These are phyloP conservation scores for Helostoma temminkii DNA, from an alignment of 2,797 vertebrate species.

Conservation along the genomic window DNA sequence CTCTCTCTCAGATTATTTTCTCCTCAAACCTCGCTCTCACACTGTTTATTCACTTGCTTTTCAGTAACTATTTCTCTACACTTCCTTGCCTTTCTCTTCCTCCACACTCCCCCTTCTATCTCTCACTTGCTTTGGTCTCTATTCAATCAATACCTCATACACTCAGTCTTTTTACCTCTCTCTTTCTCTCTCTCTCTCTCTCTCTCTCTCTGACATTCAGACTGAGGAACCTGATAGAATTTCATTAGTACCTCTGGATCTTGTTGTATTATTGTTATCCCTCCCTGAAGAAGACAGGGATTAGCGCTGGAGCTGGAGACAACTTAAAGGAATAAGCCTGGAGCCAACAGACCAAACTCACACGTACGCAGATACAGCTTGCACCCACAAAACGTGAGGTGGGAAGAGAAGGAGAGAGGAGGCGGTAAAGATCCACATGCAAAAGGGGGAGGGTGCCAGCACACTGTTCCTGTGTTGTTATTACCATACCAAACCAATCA, in stretches of 20 bases:
- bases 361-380: constrained; percentile 35
- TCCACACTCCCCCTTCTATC: constrained; percentile 23
- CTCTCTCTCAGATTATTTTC: constrained; percentile 43
- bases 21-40: constrained; percentile 24
- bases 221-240: constrained; percentile 79
- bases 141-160: constrained; percentile 75
- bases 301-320: constrained; percentile 77
- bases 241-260: constrained; percentile 83
- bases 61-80: constrained; percentile 43
- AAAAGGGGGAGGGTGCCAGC: constrained; percentile 59
- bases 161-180: constrained; percentile 35
- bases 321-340: constrained; percentile 81
- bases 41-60: constrained; percentile 55
- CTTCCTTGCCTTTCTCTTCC: constrained; percentile 51
- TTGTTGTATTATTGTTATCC: constrained; percentile 84
- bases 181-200: constrained; percentile 34
- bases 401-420: constrained; percentile 40
- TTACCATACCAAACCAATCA: constrained; percentile 76
- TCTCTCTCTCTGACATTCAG: constrained; percentile 70
- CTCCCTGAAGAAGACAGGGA: constrained; percentile 80
- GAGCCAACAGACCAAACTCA: constrained; percentile 66
- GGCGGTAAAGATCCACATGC: constrained; percentile 51
- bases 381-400: constrained; percentile 59
- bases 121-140: constrained; percentile 58
- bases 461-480: constrained; percentile 68